Base-by-base conservation (phyloP, 2,797 vertebrate species). In the Phoebastria nigripes region DNA sequence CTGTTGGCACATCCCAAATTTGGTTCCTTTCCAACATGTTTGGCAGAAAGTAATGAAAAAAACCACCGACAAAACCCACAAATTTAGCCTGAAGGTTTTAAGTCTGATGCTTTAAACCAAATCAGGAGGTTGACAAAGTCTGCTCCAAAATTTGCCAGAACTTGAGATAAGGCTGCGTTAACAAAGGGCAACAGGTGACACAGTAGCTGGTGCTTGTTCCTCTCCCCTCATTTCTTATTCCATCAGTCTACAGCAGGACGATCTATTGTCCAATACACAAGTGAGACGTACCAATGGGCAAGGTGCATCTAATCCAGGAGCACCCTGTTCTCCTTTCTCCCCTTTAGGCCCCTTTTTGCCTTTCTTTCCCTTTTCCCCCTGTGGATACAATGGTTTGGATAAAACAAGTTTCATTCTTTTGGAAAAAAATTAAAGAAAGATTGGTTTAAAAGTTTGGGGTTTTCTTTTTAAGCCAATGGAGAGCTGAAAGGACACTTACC, bases 291-390 rank as follows among this genome's bases (percentile, higher is more conserved):
- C 99, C 99, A 99, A 99, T 96, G 99, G 99, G 98, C 99, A 99
- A 98, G 99, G 99, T 98, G 99, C 99, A 99, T 99, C 99, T 99
- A 99, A 99, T 99, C 99, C 99, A 98, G 99, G 99, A 97, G 99
- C 99, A 99, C 99, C 99, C 99, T 99, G 99, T 99, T 99, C 99
- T 99, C 99, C 99, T 99, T 99, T 99, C 99, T 99, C 99, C 98
- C 99, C 99, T 99, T 99, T 99, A 98, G 99, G 99, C 98, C 99
- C 99, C 98, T 99, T 99, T 99, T 99, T 99, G 98, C 99, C 99
- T 99, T 99, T 99, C 99, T 99, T 99, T 99, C 99, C 99, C 99
- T 99, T 99, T 99, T 99, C 99, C 99, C 99, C 99, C 99, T 99
- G 99, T 98, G 99, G 96, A 99, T 98, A 99, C 98, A 99, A 99